Percentiles rank a stretch among this genome's conserved stretches.
Evolutionary conservation across 2,797 vertebrate genomes (phyloP).

Genomic region (Manis javanica): DNA sequence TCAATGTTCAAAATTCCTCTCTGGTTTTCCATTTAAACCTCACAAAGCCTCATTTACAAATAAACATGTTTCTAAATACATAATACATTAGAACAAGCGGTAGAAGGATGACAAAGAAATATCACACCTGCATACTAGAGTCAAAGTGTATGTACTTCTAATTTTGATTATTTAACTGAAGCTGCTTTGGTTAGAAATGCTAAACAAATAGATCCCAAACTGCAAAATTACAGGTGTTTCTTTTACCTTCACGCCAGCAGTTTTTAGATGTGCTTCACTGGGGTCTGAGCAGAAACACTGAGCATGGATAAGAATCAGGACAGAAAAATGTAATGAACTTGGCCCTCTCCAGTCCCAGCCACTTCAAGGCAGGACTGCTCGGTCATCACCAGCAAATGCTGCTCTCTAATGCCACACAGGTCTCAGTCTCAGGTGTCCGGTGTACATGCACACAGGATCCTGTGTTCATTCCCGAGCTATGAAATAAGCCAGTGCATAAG

Average conservation of each 20-base stretch:
- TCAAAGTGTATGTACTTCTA: not conserved
- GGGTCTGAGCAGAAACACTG: not conserved
- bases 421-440: slow-evolving; percentile 74
- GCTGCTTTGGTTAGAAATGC: slow-evolving; percentile 74
- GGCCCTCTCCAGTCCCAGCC: slow-evolving; percentile 9
- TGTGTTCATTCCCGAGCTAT: slow-evolving; percentile 75
- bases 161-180: slow-evolving; percentile 52
- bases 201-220: slow-evolving; percentile 63
- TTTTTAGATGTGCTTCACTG: slow-evolving; percentile 62
- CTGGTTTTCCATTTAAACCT: slow-evolving; percentile 1
- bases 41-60: slow-evolving; percentile 63
- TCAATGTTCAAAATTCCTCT: not conserved
- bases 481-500: slow-evolving; percentile 79
- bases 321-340: not conserved
- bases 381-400: not conserved
- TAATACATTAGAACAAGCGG: slow-evolving; percentile 39
- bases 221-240: slow-evolving; percentile 55
- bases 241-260: not conserved
- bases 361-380: slow-evolving; percentile 28
- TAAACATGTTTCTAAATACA: slow-evolving; percentile 68
- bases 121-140: not conserved
- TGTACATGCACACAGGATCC: slow-evolving; percentile 77
- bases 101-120: slow-evolving; percentile 7
- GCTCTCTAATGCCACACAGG: slow-evolving; percentile 62
- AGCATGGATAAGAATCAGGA: slow-evolving; percentile 24